Evolutionary conservation across 64 coral and sea anemone species (phyloP).

Genomic region (Montipora cactus): DNA sequence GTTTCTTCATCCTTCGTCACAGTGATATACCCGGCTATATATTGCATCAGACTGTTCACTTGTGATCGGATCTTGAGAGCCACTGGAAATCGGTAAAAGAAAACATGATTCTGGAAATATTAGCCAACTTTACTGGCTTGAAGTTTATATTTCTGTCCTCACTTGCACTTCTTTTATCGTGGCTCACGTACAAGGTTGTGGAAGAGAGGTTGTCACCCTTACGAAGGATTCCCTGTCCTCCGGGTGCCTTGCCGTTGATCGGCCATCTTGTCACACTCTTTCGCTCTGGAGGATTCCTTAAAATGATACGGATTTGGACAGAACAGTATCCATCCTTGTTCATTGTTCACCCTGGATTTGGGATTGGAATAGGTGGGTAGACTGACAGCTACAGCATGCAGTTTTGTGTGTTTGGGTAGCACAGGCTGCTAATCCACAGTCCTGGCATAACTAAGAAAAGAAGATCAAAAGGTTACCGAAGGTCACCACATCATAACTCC

Average conservation of each 20-base stretch:
- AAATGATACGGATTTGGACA: slow-evolving; percentile 21
- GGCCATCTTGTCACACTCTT: slow-evolving; percentile 49
- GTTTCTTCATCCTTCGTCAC: no score
- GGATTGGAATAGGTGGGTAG: slow-evolving; percentile 38
- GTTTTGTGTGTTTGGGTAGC: no score
- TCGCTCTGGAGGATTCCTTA: neutral
- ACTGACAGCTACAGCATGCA: neutral
- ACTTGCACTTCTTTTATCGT: neutral
- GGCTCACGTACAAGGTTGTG: slow-evolving; percentile 50
- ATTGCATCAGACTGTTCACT: no score
- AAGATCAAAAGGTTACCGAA: no score
- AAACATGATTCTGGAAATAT: slow-evolving; percentile 3
- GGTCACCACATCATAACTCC: no score
- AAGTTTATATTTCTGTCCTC: neutral
- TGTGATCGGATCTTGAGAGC: neutral
- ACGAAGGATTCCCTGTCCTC: slow-evolving; percentile 53
- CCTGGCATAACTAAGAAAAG: no score
- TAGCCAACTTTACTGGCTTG: neutral
- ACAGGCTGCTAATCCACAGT: no score
- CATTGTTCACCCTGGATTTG: slow-evolving; percentile 33
- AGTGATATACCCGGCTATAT: no score
- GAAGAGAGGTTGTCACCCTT: slow-evolving; percentile 64
- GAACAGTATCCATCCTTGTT: slow-evolving; percentile 51
- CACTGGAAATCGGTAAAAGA: no score
- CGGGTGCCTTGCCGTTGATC: slow-evolving; percentile 44